These are phyloP conservation scores for Spodoptera littoralis DNA, from an alignment of 2,888 invertebrate species.

Conservation along the genomic window DNA sequence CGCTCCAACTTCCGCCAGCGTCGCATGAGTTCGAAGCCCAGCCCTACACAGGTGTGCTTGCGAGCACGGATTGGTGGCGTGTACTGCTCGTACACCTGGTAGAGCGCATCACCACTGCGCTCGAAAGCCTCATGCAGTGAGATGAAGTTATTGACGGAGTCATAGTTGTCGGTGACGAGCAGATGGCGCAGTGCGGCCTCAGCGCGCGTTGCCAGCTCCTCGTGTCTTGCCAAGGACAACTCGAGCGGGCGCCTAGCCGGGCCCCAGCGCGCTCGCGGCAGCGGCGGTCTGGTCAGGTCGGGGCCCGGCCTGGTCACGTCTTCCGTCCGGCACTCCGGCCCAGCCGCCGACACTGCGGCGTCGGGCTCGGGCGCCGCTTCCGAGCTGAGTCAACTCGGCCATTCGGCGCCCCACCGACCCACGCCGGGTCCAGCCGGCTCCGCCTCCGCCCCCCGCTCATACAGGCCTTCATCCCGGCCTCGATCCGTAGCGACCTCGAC, in stretches of 20 bases:
- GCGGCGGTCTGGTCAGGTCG: slow-evolving; percentile 91
- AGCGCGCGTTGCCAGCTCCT: slow-evolving; percentile 93
- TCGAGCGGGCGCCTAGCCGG: slow-evolving; percentile 62
- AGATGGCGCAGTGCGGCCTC: slow-evolving; percentile 94
- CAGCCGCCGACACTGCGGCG: slow-evolving; percentile 70
- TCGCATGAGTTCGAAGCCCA: slow-evolving; percentile 92
- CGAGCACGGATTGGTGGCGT: slow-evolving; percentile 93
- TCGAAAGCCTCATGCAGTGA: slow-evolving; percentile 90
- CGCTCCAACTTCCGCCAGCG: slow-evolving; percentile 89
- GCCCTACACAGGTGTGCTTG: slow-evolving; percentile 96
- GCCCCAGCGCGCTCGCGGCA: slow-evolving; percentile 90
- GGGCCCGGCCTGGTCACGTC: slow-evolving; percentile 89
- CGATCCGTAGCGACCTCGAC: slow-evolving; percentile 78
- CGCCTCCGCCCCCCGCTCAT: slow-evolving; percentile 83
- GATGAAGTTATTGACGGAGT: slow-evolving; percentile 96
- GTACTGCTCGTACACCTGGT: slow-evolving; percentile 93
- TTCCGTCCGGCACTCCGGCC: slow-evolving; percentile 71
- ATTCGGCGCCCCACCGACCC: slow-evolving; percentile 97
- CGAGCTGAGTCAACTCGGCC: slow-evolving; percentile 99
- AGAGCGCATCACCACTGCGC: slow-evolving; percentile 88
- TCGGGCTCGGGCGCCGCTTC: slow-evolving; percentile 70
- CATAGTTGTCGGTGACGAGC: slow-evolving; percentile 95
- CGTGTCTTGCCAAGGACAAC: slow-evolving; percentile 90
- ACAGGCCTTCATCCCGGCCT: slow-evolving; percentile 70
- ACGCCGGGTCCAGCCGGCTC: slow-evolving; percentile 92